Percentiles rank a stretch among this genome's conserved stretches.
Conservation (phyloP, 1,140 invertebrate species). For the Bombyx mori region DNA sequence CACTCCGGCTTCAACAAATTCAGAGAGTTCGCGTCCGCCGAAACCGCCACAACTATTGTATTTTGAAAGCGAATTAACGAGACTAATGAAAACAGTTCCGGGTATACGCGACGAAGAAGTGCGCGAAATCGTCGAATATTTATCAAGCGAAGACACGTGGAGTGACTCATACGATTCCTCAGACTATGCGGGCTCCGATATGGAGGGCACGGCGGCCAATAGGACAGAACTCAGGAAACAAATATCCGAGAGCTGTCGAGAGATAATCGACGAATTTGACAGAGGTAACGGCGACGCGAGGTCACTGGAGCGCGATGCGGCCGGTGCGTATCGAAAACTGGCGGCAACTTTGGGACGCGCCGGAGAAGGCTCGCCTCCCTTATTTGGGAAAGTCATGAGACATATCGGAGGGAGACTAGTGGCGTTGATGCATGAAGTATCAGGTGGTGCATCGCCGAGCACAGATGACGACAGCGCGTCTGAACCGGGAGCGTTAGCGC, state of each 20-base stretch:
- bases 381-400: conserved; percentile 94
- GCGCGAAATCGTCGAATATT: conserved; percentile 90
- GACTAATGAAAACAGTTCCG: conserved; percentile 93
- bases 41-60: conserved; percentile 89
- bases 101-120: conserved; percentile 92
- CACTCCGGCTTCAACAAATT: conserved; percentile 70
- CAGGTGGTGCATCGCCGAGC: conserved; percentile 83
- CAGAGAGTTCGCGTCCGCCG: conserved; percentile 72
- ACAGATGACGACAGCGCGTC: conserved; percentile 84
- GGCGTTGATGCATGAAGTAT: conserved; percentile 93
- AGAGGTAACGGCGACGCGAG: conserved; percentile 76
- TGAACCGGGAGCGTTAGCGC: conserved; percentile 64
- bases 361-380: conserved; percentile 83
- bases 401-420: conserved; percentile 92
- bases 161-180: conserved; percentile 93
- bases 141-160: conserved; percentile 93
- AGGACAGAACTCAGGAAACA: conserved; percentile 85
- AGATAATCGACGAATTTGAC: conserved; percentile 89
- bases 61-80: conserved; percentile 90
- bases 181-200: conserved; percentile 90
- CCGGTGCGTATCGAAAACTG: conserved; percentile 86
- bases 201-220: conserved; percentile 80
- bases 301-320: conserved; percentile 80
- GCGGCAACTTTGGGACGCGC: conserved; percentile 84
- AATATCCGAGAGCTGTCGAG: conserved; percentile 88